Conservation (phyloP, 23 tunicate genomes). For the Halocynthia roretzi region DNA sequence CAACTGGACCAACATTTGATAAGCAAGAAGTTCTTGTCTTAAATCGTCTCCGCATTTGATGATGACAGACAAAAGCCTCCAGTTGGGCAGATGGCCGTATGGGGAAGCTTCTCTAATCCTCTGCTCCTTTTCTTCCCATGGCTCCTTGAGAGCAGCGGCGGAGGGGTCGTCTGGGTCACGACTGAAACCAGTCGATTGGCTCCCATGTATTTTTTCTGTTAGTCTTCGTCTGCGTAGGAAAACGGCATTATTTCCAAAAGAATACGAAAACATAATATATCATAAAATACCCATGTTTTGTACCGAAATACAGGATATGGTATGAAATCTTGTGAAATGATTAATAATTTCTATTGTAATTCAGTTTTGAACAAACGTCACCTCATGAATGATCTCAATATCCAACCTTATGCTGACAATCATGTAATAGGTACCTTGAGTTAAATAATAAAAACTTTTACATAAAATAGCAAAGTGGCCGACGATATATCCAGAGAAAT, state of each 20-base stretch:
- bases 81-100: conserved; percentile 91
- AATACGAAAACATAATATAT: too few species aligned
- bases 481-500: too few species aligned
- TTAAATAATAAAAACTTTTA: too few species aligned
- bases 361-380: too few species aligned
- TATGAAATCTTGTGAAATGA: too few species aligned
- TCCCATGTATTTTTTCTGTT: conserved; percentile 34
- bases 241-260: too few species aligned
- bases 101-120: conserved; percentile 94
- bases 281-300: background rate
- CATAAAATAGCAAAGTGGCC: too few species aligned
- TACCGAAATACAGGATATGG: too few species aligned
- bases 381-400: too few species aligned
- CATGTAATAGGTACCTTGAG: too few species aligned
- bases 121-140: conserved; percentile 72
- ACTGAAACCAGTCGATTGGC: conserved; percentile 42
- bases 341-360: too few species aligned
- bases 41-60: conserved; percentile 98
- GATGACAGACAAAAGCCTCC: conserved; percentile 90
- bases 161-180: conserved; percentile 99
- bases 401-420: too few species aligned
- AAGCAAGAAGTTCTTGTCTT: conserved; percentile 91
- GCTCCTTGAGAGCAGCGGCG: conserved; percentile 97
- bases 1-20: conserved; percentile 78
- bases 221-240: conserved; percentile 41